phyloP scores from a whole-genome alignment of 2,113 vertebrate genomes.

The Macroglossus sobrinus region DNA sequence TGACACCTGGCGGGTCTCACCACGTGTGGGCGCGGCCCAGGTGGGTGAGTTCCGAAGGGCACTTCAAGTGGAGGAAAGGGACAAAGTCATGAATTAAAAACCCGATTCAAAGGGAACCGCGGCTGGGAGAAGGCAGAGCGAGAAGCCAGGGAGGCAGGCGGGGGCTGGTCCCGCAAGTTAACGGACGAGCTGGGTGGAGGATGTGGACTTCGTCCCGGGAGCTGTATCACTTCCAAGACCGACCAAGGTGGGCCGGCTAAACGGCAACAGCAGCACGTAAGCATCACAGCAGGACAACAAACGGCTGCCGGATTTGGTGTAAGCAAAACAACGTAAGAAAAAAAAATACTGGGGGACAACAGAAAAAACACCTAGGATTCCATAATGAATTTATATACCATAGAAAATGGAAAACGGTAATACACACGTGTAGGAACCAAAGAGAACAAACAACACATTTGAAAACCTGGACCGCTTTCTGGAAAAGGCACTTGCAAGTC shows the following conservation, averaged over 20 bases:
- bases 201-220: not conserved
- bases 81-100: not conserved
- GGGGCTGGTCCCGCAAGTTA: not conserved
- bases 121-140: not conserved
- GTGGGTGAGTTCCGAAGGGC: not conserved
- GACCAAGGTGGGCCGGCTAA: not conserved
- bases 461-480: not conserved
- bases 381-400: not conserved
- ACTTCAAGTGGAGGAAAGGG: not conserved
- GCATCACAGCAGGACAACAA: not conserved
- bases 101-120: not conserved
- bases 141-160: not conserved
- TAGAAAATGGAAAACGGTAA: not conserved
- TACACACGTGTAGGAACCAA: not conserved
- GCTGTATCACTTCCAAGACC: not conserved
- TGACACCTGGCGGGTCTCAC: not conserved
- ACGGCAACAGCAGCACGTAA: not conserved
- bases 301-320: not conserved
- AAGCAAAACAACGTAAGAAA: not conserved
- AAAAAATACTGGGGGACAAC: not conserved
- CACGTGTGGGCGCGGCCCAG: not conserved
- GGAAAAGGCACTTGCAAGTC: not conserved
- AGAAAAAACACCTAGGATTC: not conserved
- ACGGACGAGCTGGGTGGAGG: not conserved
- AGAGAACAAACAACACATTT: not conserved